phyloP scores from a whole-genome alignment of 1,140 invertebrate genomes.

The Temnothorax nylanderi region DNA sequence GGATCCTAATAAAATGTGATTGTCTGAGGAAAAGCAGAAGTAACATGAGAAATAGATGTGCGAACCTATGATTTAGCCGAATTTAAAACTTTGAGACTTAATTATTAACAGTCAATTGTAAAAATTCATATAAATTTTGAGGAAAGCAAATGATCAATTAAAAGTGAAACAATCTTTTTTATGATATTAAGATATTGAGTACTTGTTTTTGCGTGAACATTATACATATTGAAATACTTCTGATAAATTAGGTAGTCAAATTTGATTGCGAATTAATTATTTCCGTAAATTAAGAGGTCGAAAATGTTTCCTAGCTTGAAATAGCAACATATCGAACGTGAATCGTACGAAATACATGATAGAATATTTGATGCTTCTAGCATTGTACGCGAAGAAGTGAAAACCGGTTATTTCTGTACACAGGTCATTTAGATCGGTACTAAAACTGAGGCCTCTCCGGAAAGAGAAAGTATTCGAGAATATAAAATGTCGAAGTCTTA shows the following conservation, averaged over 20 bases:
- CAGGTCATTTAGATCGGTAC: slow-evolving; percentile 15
- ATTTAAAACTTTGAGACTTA: not conserved
- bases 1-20: not conserved
- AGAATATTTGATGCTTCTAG: slow-evolving; percentile 9
- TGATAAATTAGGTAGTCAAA: not conserved
- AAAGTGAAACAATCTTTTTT: not conserved
- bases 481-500: not conserved
- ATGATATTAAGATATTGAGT: not conserved
- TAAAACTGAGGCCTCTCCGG: not conserved
- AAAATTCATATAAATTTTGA: not conserved
- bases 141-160: not conserved
- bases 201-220: not conserved
- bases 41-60: not conserved
- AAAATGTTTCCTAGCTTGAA: not conserved
- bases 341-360: not conserved
- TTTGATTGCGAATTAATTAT: not conserved
- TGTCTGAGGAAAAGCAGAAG: not conserved
- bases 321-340: no score
- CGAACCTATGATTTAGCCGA: not conserved
- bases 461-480: slow-evolving; percentile 31
- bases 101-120: not conserved
- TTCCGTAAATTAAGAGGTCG: not conserved
- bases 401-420: slow-evolving; percentile 40
- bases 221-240: not conserved
- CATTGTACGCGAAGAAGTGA: slow-evolving; percentile 8